Evolutionary conservation across 1,140 invertebrate species (phyloP).

Genomic region (Cyrtorhinus lividipennis): DNA sequence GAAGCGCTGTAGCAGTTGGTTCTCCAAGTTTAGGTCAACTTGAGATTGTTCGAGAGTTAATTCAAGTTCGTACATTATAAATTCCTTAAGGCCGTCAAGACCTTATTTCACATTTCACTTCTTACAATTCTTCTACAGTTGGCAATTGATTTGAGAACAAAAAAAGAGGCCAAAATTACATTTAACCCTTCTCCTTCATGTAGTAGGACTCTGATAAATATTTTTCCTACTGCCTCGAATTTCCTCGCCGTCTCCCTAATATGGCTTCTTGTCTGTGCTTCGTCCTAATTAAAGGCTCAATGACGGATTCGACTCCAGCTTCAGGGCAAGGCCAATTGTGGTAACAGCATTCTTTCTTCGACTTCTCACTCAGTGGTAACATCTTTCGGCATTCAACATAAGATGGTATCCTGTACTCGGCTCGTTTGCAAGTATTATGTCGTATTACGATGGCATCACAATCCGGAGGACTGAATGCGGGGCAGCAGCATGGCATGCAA

Average conservation of each 20-base stretch:
- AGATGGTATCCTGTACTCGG: slow-evolving; percentile 5
- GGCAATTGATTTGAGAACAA: too few species aligned
- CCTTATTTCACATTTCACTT: too few species aligned
- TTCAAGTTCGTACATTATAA: too few species aligned
- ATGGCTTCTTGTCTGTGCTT: not conserved
- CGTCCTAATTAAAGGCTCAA: not conserved
- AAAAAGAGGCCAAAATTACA: too few species aligned
- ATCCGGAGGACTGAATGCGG: not conserved
- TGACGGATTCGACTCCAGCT: not conserved
- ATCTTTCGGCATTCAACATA: slow-evolving; percentile 3
- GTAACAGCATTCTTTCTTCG: slow-evolving; percentile 10
- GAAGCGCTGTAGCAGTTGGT: too few species aligned
- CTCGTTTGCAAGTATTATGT: slow-evolving; percentile 4
- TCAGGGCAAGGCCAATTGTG: not conserved
- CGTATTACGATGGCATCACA: not conserved
- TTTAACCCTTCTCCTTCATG: too few species aligned
- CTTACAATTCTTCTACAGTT: too few species aligned
- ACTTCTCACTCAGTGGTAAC: not conserved
- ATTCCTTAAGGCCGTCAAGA: too few species aligned
- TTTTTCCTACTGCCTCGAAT: too few species aligned
- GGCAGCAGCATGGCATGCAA: slow-evolving; percentile 12
- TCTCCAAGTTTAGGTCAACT: too few species aligned
- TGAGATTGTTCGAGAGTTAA: too few species aligned
- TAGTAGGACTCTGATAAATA: too few species aligned
- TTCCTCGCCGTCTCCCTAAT: not conserved